A percentile compares a stretch with the other conserved stretches of the same genome.
Conservation (phyloP, 2,113 vertebrate genomes). For the Cacatua alba region DNA sequence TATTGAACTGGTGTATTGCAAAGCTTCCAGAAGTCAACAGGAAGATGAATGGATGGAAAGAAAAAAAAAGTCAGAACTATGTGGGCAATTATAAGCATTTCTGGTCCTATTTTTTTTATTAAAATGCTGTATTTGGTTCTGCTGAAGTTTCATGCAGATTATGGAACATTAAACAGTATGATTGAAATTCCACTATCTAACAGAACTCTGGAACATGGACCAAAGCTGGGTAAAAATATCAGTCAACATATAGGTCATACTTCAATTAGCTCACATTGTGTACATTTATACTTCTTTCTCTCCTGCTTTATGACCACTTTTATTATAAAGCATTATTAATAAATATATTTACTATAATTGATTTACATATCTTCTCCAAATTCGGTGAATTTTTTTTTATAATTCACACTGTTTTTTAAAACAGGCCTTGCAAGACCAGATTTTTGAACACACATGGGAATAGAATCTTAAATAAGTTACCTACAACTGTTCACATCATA, state of each 20-base stretch:
- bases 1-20: not conserved
- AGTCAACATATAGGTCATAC: not conserved
- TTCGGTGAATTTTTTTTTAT: not conserved
- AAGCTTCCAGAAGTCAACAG: not conserved
- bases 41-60: accelerated
- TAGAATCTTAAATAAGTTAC: not conserved
- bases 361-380: not conserved
- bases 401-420: not conserved
- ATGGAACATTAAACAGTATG: not conserved
- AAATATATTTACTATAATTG: not conserved
- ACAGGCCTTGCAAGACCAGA: not conserved
- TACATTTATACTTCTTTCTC: not conserved
- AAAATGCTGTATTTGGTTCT: not conserved
- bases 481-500: not conserved
- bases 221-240: not conserved
- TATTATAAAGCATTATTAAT: not conserved
- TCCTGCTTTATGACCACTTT: not conserved
- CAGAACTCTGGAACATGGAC: not conserved
- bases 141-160: not conserved
- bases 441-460: not conserved
- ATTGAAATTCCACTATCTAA: not conserved
- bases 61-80: not conserved
- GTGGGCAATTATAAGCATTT: not conserved
- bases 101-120: not conserved
- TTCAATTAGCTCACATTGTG: not conserved